Percentiles rank a stretch among this genome's conserved stretches.
Conservation (phyloP, 2,113 vertebrate genomes). For the Epinephelus cyanopodus region DNA sequence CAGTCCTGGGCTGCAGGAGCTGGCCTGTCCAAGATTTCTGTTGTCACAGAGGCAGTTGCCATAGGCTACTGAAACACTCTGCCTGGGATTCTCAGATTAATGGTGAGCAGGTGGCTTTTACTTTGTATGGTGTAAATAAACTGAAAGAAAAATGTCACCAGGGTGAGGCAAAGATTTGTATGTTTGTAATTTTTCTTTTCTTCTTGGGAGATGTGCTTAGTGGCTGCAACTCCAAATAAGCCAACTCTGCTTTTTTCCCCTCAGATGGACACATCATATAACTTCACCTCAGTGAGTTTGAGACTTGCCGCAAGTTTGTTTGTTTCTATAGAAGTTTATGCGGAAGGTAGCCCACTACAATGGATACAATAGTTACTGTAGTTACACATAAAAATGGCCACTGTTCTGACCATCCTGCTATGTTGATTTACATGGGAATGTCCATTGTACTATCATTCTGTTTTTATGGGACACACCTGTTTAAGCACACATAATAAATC, state of each 20-base stretch:
- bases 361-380: too few relatives aligned
- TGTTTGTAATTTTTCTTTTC: conserved; percentile 11
- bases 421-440: too few relatives aligned
- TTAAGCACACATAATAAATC: neutral
- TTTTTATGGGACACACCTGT: neutral
- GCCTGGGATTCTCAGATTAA: conserved; percentile 59
- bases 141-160: neutral
- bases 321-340: too few relatives aligned
- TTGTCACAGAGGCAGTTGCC: conserved; percentile 83
- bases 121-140: conserved; percentile 21
- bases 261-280: neutral
- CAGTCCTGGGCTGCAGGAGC: conserved; percentile 54
- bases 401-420: too few relatives aligned
- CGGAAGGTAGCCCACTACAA: too few relatives aligned
- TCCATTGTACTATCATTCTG: too few relatives aligned
- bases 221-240: neutral
- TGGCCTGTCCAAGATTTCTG: conserved; percentile 76
- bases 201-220: too few relatives aligned
- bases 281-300: too few relatives aligned
- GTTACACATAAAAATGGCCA: too few relatives aligned
- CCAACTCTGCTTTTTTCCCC: neutral
- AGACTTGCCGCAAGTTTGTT: too few relatives aligned
- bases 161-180: neutral
- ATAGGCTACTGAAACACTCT: conserved; percentile 65
- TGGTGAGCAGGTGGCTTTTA: conserved; percentile 54